Conservation (phyloP, 2,888 invertebrate genomes). For the Andrena bicolor region DNA sequence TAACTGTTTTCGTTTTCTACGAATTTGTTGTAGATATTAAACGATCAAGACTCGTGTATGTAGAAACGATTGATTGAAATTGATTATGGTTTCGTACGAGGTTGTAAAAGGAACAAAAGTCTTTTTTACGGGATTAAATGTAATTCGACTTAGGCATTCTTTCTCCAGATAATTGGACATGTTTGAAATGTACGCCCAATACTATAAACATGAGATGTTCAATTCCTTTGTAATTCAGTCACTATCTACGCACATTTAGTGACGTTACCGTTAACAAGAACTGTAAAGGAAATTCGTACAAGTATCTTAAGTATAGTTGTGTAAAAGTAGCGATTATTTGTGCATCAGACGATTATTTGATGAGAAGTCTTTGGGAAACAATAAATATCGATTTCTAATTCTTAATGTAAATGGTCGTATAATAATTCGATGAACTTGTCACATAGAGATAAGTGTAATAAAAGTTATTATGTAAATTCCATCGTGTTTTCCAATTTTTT, state of each 20-base stretch:
- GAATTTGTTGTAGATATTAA: slow-evolving; percentile 38
- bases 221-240: slow-evolving; percentile 68
- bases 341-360: slow-evolving; percentile 51
- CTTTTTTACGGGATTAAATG: neutral
- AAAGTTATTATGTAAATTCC: slow-evolving; percentile 50
- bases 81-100: slow-evolving; percentile 19
- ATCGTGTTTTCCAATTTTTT: slow-evolving; percentile 7
- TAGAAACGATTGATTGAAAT: slow-evolving; percentile 29
- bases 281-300: slow-evolving; percentile 58
- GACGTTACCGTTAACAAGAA: slow-evolving; percentile 45
- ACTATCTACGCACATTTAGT: slow-evolving; percentile 61
- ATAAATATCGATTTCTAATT: slow-evolving; percentile 54
- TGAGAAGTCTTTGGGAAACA: slow-evolving; percentile 30
- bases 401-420: slow-evolving; percentile 59
- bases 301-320: slow-evolving; percentile 61
- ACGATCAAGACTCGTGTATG: slow-evolving; percentile 10
- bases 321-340: slow-evolving; percentile 65
- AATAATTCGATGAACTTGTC: slow-evolving; percentile 52
- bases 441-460: slow-evolving; percentile 57
- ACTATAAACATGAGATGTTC: slow-evolving; percentile 57
- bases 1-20: slow-evolving; percentile 16
- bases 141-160: slow-evolving; percentile 14
- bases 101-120: neutral
- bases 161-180: slow-evolving; percentile 47
- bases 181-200: slow-evolving; percentile 60